Conservation (phyloP, 2,888 invertebrate genomes). For the Morpho deidamia region DNA sequence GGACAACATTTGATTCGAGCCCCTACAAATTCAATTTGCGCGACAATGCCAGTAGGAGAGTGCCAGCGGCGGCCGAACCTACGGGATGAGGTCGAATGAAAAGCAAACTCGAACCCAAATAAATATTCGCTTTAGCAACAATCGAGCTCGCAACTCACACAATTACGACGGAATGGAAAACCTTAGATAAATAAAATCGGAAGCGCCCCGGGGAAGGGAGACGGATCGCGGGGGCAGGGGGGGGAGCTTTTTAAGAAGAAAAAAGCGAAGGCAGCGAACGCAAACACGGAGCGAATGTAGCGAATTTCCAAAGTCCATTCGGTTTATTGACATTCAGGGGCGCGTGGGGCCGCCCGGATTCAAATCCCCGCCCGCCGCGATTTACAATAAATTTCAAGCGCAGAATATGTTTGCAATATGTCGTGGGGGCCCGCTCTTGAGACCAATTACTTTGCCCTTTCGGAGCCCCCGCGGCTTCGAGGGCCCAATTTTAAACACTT, state of each 20-base stretch:
- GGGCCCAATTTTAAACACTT: constrained; percentile 58
- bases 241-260: constrained; percentile 47
- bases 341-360: constrained; percentile 36
- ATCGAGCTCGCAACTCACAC: constrained; percentile 70
- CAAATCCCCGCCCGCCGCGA: constrained; percentile 65
- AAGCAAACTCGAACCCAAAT: constrained; percentile 68
- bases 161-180: constrained; percentile 74
- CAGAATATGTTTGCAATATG: constrained; percentile 75
- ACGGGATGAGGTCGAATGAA: constrained; percentile 37
- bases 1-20: constrained; percentile 70
- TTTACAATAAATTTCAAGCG: constrained; percentile 75
- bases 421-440: constrained; percentile 40
- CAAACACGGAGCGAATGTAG: constrained; percentile 70
- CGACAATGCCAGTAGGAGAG: constrained; percentile 46
- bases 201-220: constrained; percentile 41
- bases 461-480: constrained; percentile 30
- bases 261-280: constrained; percentile 68
- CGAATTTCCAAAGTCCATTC: constrained; percentile 72
- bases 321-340: constrained; percentile 61
- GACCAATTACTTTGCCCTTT: constrained; percentile 50
- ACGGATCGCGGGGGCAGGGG: constrained; percentile 12
- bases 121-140: constrained; percentile 76
- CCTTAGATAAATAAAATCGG: constrained; percentile 75
- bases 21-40: constrained; percentile 69
- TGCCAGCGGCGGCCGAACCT: constrained; percentile 20